phyloP scores from a whole-genome alignment of 2,888 invertebrate species.

The Eupithecia dodoneata region DNA sequence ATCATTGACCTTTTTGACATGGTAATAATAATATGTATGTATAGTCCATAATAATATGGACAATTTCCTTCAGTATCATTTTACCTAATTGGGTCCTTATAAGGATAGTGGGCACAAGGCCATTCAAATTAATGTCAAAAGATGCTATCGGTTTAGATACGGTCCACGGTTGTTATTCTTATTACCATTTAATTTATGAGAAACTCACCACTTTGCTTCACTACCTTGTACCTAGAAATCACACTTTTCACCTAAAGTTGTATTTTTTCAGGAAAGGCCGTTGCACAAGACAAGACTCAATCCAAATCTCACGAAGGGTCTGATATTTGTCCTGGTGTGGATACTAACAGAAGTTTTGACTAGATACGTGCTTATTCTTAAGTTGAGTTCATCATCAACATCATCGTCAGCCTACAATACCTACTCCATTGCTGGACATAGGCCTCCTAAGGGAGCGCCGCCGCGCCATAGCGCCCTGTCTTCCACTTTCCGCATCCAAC shows the following conservation, averaged over 20 bases:
- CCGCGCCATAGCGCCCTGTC: too few species aligned
- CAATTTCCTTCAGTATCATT: neutral
- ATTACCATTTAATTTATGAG: neutral
- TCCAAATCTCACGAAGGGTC: conserved; percentile 70
- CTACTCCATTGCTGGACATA: too few species aligned
- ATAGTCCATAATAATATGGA: neutral
- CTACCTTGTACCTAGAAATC: neutral
- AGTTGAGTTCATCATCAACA: too few species aligned
- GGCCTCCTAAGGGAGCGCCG: too few species aligned
- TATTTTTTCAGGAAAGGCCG: conserved; percentile 79
- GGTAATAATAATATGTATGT: neutral
- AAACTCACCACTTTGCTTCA: neutral
- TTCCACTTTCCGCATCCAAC: too few species aligned
- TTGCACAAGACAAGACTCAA: conserved; percentile 91
- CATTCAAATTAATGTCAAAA: neutral
- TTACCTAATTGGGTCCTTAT: conserved; percentile 5
- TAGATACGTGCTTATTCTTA: too few species aligned
- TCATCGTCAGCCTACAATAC: too few species aligned
- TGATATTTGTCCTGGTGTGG: conserved; percentile 87
- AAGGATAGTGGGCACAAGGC: neutral
- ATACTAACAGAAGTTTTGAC: conserved; percentile 91
- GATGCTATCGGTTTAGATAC: neutral
- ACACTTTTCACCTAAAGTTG: neutral
- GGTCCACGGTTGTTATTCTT: neutral
- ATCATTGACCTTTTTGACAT: conserved; percentile 19